Base-by-base conservation (phyloP, 1,140 invertebrate species). In the Euura lappo region DNA sequence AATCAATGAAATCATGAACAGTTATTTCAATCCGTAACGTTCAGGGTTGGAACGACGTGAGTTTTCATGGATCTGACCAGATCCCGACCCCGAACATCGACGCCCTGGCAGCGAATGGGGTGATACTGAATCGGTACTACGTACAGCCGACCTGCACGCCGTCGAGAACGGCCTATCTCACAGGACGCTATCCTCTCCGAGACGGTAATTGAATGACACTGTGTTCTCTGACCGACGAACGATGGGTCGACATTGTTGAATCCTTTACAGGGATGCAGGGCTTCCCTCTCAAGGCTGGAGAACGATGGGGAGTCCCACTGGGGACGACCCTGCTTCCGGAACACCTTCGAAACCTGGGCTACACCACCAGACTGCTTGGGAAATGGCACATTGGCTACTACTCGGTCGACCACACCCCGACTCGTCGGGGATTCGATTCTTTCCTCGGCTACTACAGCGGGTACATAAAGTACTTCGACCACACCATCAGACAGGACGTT, bases 1-100 rank as follows among this genome's bases (percentile, higher is more conserved):
- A 28, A 28, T 28, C 28, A 28, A 28, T 28, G 28, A 28, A 28
- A 28, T 28, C 28, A 28, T 28, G 28, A 28, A 28, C 28, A 1
- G 28, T 64, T 51, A 64, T 70, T 64, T 74, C 79, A 74, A 28
- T 28, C 28, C 28, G 28, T 28, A 28, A 28, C 28, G 1, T 1
- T 28, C 47, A 93, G 92, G 93, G 92, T 1, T 93, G 91, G 90
- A 92, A 93, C 81, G 92, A 94, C 81, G 90, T 94, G 2, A 90
- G 93, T 76, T 94, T 93, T 79, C 92, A 94, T 78, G 93, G 93
- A 2, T 90, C 91, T 2, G 81, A 90, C 70, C 88, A 94, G 81
- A 91, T 93, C 77, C 90, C 90, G 13, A 93, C 92, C 3, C 92
- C 92, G 10, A 93, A 93, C 76, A 91, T 93, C 46, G 92, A 93